Evolutionary conservation across 53 echinoderm and acorn worm species (phyloP), one percentile per base, ranked within the genome.

Genomic region (Crossaster papposus): DNA sequence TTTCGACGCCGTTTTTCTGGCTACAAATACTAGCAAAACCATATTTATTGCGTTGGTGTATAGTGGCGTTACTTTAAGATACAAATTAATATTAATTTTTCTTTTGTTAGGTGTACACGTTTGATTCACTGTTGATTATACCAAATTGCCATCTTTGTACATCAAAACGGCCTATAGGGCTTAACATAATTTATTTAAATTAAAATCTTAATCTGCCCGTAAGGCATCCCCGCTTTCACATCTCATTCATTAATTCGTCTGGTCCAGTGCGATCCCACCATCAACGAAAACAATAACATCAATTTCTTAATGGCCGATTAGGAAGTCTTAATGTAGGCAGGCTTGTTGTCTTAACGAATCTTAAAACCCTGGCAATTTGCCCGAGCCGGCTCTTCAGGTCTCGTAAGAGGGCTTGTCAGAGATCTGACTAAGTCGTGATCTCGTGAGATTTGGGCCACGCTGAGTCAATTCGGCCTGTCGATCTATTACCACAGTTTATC

Each of bases 231-330:
- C 29, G 29, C 13, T 13, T 71, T 20, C 32, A 29, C 71, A 71
- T 28, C 30, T n/a, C 32, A 31, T n/a, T 71, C 32, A 31, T 26
- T 64, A 64, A 64, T 71, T 31, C 11, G 26, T 17, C 58, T 71
- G 26, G 30, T 14, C 29, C 71, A 13, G 7, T 13, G 14, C 23
- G 13, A 76, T 33, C 38, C 14, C 7, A 10, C 44, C 44, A 51
- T 51, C 72, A 50, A 72, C 12, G 75, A 86, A 33, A 86, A 86
- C 76, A 86, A 76, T 32, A 76, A 35, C 58, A 86, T 62, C 36
- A 86, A n/a, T 86, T 86, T 76, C 75, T 33, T 86, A 86, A 86
- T 86, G 86, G 86, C n/a, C 74, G 86, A 86, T 86, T 86, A 86
- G 54, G 74, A 32, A 20, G 77, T 33, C 36, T 11, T 34, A n/a